phyloP scores from a whole-genome alignment of 2,113 vertebrate species.

The Campylomormyrus tamandua region DNA sequence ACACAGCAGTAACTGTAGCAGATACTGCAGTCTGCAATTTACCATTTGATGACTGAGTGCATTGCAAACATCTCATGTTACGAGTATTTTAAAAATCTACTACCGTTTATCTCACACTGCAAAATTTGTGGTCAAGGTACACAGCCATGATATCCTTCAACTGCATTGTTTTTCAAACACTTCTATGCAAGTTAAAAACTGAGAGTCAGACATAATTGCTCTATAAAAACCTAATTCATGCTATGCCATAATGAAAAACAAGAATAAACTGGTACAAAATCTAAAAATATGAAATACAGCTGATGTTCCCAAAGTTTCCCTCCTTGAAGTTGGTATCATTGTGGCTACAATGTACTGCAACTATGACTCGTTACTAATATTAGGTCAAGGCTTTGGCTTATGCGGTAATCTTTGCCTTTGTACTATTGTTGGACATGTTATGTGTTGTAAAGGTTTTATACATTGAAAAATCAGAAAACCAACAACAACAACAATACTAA shows the following conservation, averaged over 20 bases:
- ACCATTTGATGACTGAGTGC: not conserved
- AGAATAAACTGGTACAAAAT: not conserved
- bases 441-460: not conserved
- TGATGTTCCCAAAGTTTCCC: not conserved
- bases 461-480: not conserved
- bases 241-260: not conserved
- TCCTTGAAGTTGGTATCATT: not conserved
- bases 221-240: not conserved
- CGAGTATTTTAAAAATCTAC: not conserved
- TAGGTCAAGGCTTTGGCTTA: not conserved
- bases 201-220: not conserved
- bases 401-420: not conserved
- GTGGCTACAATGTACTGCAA: not conserved
- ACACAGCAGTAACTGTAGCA: not conserved
- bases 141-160: not conserved
- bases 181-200: not conserved
- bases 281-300: not conserved
- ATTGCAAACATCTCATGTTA: not conserved
- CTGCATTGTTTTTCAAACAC: not conserved
- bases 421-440: not conserved
- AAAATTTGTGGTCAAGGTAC: not conserved
- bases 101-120: not conserved
- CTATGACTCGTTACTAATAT: not conserved
- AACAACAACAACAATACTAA: not conserved
- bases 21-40: not conserved